These are phyloP conservation scores for Atrichornis clamosus DNA, from an alignment of 2,113 vertebrate genomes.

Conservation along the genomic window DNA sequence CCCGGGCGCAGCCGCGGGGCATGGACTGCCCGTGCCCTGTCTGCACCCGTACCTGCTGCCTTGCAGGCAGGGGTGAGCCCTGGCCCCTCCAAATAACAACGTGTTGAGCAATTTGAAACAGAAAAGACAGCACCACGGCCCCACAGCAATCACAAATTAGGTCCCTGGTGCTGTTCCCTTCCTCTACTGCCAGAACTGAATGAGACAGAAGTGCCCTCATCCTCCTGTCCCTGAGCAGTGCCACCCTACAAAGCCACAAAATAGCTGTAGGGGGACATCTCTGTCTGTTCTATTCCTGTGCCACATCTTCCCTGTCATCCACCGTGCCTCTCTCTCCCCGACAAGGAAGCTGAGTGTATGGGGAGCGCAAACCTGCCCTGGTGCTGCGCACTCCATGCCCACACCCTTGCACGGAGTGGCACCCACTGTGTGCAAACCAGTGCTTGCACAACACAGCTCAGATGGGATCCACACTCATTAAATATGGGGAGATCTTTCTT, in stretches of 20 bases:
- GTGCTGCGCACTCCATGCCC: accelerated
- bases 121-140: not conserved
- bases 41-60: not conserved
- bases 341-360: accelerated
- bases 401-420: accelerated
- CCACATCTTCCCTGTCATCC: not conserved
- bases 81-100: accelerated
- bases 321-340: no score
- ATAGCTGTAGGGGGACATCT: accelerated
- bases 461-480: not conserved
- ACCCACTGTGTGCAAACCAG: accelerated
- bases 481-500: not conserved
- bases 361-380: not conserved
- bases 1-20: accelerated
- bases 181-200: not conserved
- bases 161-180: not conserved
- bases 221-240: not conserved
- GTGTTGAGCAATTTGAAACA: not conserved
- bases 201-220: accelerated
- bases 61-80: not conserved
- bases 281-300: accelerated
- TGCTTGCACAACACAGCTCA: not conserved
- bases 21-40: not conserved
- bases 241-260: not conserved
- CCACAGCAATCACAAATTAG: accelerated